Base-by-base conservation (phyloP, 2,888 invertebrate genomes). In the Ctenicera cuprea region DNA sequence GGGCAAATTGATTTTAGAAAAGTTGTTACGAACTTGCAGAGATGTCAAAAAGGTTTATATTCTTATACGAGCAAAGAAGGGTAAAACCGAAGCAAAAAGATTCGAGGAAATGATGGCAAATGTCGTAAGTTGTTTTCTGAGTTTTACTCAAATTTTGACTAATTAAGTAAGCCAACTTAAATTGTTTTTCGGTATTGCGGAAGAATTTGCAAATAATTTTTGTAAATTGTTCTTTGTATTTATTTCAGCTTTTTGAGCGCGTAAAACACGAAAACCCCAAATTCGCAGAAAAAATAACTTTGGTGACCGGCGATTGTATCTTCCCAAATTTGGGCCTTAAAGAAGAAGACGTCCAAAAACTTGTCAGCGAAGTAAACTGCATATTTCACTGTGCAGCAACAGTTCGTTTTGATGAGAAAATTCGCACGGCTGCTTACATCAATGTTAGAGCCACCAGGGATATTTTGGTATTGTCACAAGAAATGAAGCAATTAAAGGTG, bases 361-460 rank as follows among this genome's bases (percentile, higher is more conserved):
- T 91, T 20, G 83, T 85, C 33, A 86, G 89, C 14, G 89, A 92
- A 78, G 91, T 93, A 45, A 87, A 89, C 65, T 87, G 93, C 61
- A 91, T 95, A 12, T 91, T 95, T 83, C 94, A 95, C 84, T 91
- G 91, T 59, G 94, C 94, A 0, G 94, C 94, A 0, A 94, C 94
- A 0, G 92, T 95, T 20, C 89, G 91, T 76, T 95, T 95, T 83
- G 93, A 94, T 82, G 94, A 94, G 82, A 90, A 89, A 59, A 85
- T 95, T 11, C 89, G 90, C 85, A 83, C 88, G 14, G 92, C 94
- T 0, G 88, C 92, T 22, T 88, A 90, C 71, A 92, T 94, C 85
- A 95, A 95, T 85, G 90, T 94, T 8, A 86, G 90, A 38, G 92
- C 92, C 57, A 91, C 92, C 0, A 88, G 89, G 73, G 90, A 92